Percentiles rank a stretch among this genome's conserved stretches.
These are phyloP conservation scores for Penaeus japonicus DNA, from an alignment of 1,140 invertebrate species.

Conservation along the genomic window DNA sequence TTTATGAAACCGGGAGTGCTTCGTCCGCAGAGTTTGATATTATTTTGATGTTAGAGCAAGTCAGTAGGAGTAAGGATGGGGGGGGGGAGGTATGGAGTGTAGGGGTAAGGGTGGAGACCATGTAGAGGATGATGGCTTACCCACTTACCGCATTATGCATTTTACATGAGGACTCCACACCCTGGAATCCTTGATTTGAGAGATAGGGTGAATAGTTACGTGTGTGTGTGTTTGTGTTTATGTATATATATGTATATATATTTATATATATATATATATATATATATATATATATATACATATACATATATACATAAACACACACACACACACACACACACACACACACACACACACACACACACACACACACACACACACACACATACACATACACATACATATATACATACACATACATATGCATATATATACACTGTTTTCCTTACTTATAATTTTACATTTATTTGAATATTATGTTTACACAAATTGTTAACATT, in stretches of 20 bases:
- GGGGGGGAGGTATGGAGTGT: too few relatives aligned
- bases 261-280: slow-evolving; percentile 3
- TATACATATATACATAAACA: neutral
- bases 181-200: neutral
- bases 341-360: too few relatives aligned
- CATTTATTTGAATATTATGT: too few relatives aligned
- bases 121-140: too few relatives aligned
- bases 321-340: too few relatives aligned
- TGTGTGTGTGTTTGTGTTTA: neutral
- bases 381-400: neutral
- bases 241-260: slow-evolving; percentile 4
- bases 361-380: neutral
- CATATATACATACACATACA: neutral
- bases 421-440: neutral
- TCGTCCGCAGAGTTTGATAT: too few relatives aligned
- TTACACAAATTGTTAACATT: too few relatives aligned
- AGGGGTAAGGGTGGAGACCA: too few relatives aligned
- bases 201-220: neutral
- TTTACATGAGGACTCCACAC: neutral
- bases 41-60: too few relatives aligned
- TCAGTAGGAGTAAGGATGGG: too few relatives aligned
- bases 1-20: neutral
- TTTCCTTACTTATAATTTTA: too few relatives aligned
- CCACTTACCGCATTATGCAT: too few relatives aligned
- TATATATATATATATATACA: neutral